phyloP scores from a whole-genome alignment of 2,888 invertebrate genomes.

The Mactromeris polynyma region DNA sequence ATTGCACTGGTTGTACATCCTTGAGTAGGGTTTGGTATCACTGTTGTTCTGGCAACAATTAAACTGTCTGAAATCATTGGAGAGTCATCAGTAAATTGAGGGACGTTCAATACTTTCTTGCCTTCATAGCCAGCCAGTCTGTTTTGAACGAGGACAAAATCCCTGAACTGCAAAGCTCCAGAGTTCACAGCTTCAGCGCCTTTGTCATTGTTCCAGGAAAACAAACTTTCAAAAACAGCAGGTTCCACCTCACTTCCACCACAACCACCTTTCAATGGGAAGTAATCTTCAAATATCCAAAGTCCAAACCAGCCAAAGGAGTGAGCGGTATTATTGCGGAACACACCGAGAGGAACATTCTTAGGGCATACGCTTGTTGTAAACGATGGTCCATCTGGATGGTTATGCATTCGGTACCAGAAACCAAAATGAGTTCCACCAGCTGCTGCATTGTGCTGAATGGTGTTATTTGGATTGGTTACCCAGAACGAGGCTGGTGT shows the following conservation, averaged over 20 bases:
- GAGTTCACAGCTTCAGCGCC: slow-evolving; percentile 84
- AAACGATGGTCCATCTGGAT: slow-evolving; percentile 84
- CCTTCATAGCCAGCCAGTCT: slow-evolving; percentile 81
- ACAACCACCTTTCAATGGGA: slow-evolving; percentile 74
- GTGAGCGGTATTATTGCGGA: slow-evolving; percentile 84
- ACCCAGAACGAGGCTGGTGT: slow-evolving; percentile 86
- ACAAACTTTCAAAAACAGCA: slow-evolving; percentile 75
- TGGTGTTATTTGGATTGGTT: slow-evolving; percentile 84
- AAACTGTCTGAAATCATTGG: slow-evolving; percentile 74
- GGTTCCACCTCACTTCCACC: slow-evolving; percentile 58
- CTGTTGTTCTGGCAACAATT: slow-evolving; percentile 72
- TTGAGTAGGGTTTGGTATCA: slow-evolving; percentile 45
- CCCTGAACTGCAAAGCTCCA: slow-evolving; percentile 81
- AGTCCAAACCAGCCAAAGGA: slow-evolving; percentile 86
- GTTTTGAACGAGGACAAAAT: slow-evolving; percentile 82
- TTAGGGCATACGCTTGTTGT: slow-evolving; percentile 79
- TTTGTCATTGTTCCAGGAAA: slow-evolving; percentile 85
- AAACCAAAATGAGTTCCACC: slow-evolving; percentile 86
- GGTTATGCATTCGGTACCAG: slow-evolving; percentile 85
- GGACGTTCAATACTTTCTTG: slow-evolving; percentile 71
- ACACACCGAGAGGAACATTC: slow-evolving; percentile 78
- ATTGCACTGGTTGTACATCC: slow-evolving; percentile 73
- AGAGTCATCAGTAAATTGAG: slow-evolving; percentile 69
- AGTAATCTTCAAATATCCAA: slow-evolving; percentile 83
- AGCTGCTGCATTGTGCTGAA: slow-evolving; percentile 83